Evolutionary conservation across 2,888 invertebrate genomes (phyloP).

Genomic region (Netelia melanura): DNA sequence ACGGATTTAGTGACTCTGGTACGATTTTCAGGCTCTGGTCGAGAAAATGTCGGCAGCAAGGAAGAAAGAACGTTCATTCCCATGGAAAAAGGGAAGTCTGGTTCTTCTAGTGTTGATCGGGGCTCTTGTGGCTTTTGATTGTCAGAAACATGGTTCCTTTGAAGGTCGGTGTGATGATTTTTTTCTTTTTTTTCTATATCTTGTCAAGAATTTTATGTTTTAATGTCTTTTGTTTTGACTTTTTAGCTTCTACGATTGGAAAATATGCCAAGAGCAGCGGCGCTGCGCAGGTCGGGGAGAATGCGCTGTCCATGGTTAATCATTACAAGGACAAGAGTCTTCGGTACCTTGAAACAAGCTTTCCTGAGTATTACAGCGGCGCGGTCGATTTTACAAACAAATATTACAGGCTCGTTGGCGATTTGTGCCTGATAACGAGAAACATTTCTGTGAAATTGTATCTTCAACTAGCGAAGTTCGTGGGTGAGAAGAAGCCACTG

Average conservation of each 20-base stretch:
- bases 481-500: slow-evolving; percentile 86
- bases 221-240: neutral
- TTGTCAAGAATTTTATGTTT: neutral
- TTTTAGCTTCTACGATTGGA: slow-evolving; percentile 88
- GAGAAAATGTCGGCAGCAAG: slow-evolving; percentile 85
- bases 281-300: slow-evolving; percentile 88
- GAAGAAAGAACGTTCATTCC: slow-evolving; percentile 84
- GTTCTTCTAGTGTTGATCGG: slow-evolving; percentile 87
- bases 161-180: slow-evolving; percentile 86
- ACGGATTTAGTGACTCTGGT: neutral
- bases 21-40: slow-evolving; percentile 81
- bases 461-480: slow-evolving; percentile 85
- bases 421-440: slow-evolving; percentile 86
- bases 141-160: slow-evolving; percentile 89
- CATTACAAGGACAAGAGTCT: slow-evolving; percentile 88
- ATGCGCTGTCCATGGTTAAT: slow-evolving; percentile 87
- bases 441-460: slow-evolving; percentile 86
- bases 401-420: slow-evolving; percentile 87
- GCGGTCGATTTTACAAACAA: slow-evolving; percentile 87
- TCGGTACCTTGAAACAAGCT: slow-evolving; percentile 89
- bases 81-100: slow-evolving; percentile 89
- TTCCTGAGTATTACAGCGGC: slow-evolving; percentile 89
- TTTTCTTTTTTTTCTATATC: neutral
- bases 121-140: slow-evolving; percentile 88
- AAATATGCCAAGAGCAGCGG: slow-evolving; percentile 89